Evolutionary conservation across 2,797 vertebrate genomes (phyloP).

Genomic region (Hylomyscus alleni): DNA sequence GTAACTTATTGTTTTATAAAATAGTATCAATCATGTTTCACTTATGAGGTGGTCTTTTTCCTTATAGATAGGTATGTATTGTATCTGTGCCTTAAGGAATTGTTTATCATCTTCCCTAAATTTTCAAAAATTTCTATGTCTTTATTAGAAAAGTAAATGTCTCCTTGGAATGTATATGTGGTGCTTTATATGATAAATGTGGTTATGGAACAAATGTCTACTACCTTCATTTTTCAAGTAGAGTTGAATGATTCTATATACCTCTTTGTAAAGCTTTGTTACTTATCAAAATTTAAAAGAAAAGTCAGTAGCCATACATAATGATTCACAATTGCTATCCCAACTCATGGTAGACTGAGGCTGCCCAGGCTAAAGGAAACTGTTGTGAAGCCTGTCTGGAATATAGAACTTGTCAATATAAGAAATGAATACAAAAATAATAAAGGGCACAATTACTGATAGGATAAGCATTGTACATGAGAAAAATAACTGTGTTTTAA

Average conservation of each 20-base stretch:
- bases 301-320: background rate
- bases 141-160: background rate
- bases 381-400: fast-evolving
- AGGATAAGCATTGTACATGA: background rate
- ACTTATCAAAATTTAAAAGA: background rate
- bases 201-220: background rate
- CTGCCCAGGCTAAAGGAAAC: background rate
- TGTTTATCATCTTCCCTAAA: background rate
- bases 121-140: background rate
- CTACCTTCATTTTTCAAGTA: background rate
- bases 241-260: background rate
- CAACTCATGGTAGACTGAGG: background rate
- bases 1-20: background rate
- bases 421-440: background rate
- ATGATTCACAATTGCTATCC: background rate
- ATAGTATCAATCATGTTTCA: background rate
- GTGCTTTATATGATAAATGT: background rate
- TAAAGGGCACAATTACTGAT: background rate
- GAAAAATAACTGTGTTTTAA: background rate
- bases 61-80: background rate
- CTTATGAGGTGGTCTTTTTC: background rate
- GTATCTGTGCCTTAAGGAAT: background rate
- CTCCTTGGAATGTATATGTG: background rate
- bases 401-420: background rate
- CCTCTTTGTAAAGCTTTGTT: background rate